Percentiles rank a stretch among this genome's conserved stretches.
These are phyloP conservation scores for Etheostoma spectabile DNA, from an alignment of 2,113 vertebrate genomes.

Conservation along the genomic window DNA sequence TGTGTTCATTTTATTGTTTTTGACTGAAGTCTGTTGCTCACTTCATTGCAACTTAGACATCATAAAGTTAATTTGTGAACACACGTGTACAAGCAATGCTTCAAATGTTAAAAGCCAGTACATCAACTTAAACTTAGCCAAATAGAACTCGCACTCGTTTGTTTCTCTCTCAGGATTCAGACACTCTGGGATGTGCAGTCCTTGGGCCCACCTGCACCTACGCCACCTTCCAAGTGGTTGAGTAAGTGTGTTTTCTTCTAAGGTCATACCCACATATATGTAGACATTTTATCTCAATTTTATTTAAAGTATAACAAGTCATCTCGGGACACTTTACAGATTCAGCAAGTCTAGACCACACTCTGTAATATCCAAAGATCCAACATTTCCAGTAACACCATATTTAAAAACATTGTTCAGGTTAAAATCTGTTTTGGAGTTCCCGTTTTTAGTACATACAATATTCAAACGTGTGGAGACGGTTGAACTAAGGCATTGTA, in stretches of 20 bases:
- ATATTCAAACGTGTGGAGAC: background rate
- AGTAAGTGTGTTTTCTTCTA: constrained; percentile 85
- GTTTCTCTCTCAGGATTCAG: constrained; percentile 70
- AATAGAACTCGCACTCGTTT: background rate
- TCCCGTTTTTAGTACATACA: no score
- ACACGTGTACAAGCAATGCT: background rate
- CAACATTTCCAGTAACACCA: no score
- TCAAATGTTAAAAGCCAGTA: background rate
- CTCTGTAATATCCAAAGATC: no score
- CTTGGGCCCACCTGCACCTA: constrained; percentile 92
- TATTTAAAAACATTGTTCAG: no score
- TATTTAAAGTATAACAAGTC: no score
- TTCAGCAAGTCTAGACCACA: no score
- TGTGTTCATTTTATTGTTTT: background rate
- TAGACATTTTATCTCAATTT: background rate
- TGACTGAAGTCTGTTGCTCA: background rate
- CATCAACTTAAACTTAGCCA: background rate
- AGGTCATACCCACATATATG: background rate
- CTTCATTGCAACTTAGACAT: background rate
- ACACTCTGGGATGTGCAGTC: constrained; percentile 86
- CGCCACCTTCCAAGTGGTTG: constrained; percentile 89
- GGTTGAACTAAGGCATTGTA: no score
- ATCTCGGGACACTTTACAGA: no score
- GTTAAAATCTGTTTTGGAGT: no score
- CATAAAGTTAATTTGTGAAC: background rate